Evolutionary conservation across 2,797 vertebrate genomes (phyloP).

Genomic region (Chelonia mydas): DNA sequence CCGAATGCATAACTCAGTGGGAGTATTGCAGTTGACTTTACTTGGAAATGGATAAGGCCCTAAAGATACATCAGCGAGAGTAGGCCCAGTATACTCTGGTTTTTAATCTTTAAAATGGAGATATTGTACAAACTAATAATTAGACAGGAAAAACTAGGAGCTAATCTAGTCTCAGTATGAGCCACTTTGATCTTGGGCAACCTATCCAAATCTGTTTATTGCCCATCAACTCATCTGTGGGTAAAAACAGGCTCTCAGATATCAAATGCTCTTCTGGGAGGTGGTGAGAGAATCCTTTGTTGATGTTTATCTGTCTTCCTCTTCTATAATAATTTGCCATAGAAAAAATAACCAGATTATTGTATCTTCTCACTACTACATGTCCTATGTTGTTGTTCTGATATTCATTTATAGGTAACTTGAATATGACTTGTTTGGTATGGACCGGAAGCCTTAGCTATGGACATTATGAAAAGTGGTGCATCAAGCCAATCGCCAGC

Average conservation of each 20-base stretch:
- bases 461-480: slow-evolving; percentile 67
- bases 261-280: slow-evolving; percentile 55
- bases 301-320: neutral
- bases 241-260: slow-evolving; percentile 39
- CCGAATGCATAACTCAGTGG: rapidly evolving
- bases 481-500: slow-evolving; percentile 75
- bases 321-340: rapidly evolving
- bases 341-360: rapidly evolving
- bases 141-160: neutral
- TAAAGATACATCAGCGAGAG: neutral
- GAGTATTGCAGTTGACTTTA: neutral
- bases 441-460: slow-evolving; percentile 57
- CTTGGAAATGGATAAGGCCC: neutral
- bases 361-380: neutral
- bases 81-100: neutral
- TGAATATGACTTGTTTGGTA: neutral
- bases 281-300: slow-evolving; percentile 3
- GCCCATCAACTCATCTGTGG: slow-evolving; percentile 58
- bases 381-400: rapidly evolving
- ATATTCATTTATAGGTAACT: neutral
- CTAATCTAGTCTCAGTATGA: slow-evolving; percentile 6
- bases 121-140: neutral
- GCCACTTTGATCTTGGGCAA: slow-evolving; percentile 27
- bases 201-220: slow-evolving; percentile 49
- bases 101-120: neutral